A percentile compares a stretch with the other conserved stretches of the same genome.
Conservation (phyloP, 1,140 invertebrate species). For the Drosophila rhopaloa region DNA sequence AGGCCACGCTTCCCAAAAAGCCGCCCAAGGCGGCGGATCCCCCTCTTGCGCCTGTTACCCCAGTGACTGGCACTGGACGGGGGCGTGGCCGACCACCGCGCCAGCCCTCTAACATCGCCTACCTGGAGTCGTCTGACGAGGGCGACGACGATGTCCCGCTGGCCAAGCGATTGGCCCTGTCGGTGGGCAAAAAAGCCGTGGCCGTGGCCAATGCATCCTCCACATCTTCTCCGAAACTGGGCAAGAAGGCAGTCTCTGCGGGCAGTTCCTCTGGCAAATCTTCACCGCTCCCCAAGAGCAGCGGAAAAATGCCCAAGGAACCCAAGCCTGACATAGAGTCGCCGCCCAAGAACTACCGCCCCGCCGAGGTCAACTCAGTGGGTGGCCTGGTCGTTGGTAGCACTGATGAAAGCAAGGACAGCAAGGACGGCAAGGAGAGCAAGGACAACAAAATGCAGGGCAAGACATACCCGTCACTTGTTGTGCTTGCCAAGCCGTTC, state of each 20-base stretch:
- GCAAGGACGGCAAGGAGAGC: slow-evolving; percentile 87
- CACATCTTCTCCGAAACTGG: slow-evolving; percentile 16
- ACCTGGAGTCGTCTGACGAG: slow-evolving; percentile 80
- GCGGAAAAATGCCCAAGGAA: slow-evolving; percentile 33
- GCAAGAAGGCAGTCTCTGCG: slow-evolving; percentile 33
- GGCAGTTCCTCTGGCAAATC: slow-evolving; percentile 37
- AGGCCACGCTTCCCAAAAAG: slow-evolving; percentile 86
- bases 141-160: slow-evolving; percentile 83
- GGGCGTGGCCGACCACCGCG: slow-evolving; percentile 56
- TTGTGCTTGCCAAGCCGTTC: slow-evolving; percentile 92
- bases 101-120: slow-evolving; percentile 66
- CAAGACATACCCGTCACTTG: slow-evolving; percentile 93
- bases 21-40: slow-evolving; percentile 74
- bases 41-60: slow-evolving; percentile 6
- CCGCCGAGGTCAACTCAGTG: slow-evolving; percentile 88
- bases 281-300: slow-evolving; percentile 54
- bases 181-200: slow-evolving; percentile 64
- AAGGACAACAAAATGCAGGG: slow-evolving; percentile 90
- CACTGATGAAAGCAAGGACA: slow-evolving; percentile 65
- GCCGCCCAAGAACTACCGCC: slow-evolving; percentile 85
- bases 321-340: slow-evolving; percentile 39
- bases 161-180: slow-evolving; percentile 77
- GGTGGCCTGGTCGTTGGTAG: slow-evolving; percentile 88
- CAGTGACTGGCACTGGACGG: slow-evolving; percentile 35
- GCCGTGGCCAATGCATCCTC: slow-evolving; percentile 31